These are phyloP conservation scores for Turnix velox DNA, from an alignment of 2,113 vertebrate species.

Conservation along the genomic window DNA sequence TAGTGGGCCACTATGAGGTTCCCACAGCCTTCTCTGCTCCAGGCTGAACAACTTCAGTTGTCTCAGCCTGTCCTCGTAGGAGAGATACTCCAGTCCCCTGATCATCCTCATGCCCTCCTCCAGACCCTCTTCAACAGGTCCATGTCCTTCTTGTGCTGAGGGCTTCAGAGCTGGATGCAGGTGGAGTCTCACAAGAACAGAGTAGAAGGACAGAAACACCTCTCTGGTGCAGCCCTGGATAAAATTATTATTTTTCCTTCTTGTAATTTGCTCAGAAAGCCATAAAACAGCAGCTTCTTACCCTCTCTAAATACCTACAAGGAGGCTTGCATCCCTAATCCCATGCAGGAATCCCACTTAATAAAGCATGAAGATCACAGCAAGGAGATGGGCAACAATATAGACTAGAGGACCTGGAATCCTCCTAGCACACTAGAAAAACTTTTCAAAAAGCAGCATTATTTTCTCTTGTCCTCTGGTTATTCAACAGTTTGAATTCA, in stretches of 20 bases:
- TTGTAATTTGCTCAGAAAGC: not conserved
- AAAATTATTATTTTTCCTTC: not conserved
- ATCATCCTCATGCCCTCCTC: no score
- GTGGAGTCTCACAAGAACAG: no score
- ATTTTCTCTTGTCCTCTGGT: not conserved
- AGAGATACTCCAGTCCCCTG: no score
- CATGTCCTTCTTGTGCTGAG: no score
- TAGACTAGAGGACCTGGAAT: not conserved
- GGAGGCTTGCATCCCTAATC: not conserved
- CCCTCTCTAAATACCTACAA: not conserved
- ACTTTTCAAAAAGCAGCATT: not conserved
- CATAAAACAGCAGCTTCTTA: not conserved
- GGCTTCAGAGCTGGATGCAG: no score
- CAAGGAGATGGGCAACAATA: not conserved
- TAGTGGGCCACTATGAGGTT: no score
- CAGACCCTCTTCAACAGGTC: no score
- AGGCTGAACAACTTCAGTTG: no score
- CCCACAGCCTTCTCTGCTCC: no score
- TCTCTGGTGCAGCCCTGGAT: no score
- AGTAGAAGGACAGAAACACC: no score
- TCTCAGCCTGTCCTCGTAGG: no score
- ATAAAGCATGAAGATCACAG: not conserved
- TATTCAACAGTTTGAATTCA: slow-evolving; percentile 31
- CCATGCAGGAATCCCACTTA: not conserved
- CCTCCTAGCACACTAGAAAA: not conserved